A percentile compares a stretch with the other conserved stretches of the same genome.
Conservation (phyloP, 1,140 invertebrate species). For the Psix sp. region DNA sequence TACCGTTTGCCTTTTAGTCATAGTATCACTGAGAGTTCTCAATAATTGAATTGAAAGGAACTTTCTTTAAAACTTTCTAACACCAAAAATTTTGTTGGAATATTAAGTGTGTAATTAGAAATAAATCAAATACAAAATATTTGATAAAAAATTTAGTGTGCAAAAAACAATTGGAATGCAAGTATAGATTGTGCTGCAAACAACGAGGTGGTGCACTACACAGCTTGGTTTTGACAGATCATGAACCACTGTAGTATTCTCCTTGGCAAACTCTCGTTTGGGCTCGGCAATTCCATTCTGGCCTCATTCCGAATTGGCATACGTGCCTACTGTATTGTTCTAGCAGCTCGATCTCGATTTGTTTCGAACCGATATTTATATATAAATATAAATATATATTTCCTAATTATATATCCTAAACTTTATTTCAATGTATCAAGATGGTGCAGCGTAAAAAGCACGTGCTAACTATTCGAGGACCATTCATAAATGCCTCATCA, state of each 20-base stretch:
- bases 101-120: too few species aligned
- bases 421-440: constrained; percentile 18
- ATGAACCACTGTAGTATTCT: constrained; percentile 60
- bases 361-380: constrained; percentile 68
- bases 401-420: constrained; percentile 34
- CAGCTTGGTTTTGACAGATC: constrained; percentile 74
- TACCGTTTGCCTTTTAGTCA: constrained; percentile 83
- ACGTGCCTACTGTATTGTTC: constrained; percentile 68
- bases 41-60: too few species aligned
- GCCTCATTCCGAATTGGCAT: constrained; percentile 75
- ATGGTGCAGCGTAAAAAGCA: constrained; percentile 40
- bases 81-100: too few species aligned
- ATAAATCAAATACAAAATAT: background rate
- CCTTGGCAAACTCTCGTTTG: constrained; percentile 67
- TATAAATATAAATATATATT: constrained; percentile 36
- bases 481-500: constrained; percentile 48
- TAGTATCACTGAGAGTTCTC: too few species aligned
- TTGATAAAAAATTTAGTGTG: background rate
- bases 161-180: constrained; percentile 12
- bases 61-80: too few species aligned
- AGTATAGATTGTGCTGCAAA: constrained; percentile 39
- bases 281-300: constrained; percentile 68
- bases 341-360: constrained; percentile 67
- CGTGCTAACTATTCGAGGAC: constrained; percentile 33
- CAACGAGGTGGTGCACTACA: constrained; percentile 45